phyloP scores from a whole-genome alignment of 2,113 vertebrate genomes.

The Argyrosomus japonicus region DNA sequence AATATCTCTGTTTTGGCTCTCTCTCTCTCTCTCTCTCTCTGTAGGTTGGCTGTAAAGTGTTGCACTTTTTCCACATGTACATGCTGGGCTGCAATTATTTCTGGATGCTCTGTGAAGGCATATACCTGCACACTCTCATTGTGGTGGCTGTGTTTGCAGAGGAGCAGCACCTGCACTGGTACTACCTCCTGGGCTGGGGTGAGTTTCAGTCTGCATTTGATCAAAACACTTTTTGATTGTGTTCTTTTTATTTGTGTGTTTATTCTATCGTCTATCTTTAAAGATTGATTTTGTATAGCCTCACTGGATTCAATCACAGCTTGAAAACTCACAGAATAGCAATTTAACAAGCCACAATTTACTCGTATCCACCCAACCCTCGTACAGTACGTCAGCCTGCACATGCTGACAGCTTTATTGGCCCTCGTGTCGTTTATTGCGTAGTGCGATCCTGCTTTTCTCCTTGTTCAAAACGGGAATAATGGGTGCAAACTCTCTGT shows the following conservation, averaged over 20 bases:
- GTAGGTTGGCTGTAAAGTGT: slow-evolving; percentile 93
- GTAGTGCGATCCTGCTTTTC: slow-evolving; percentile 30
- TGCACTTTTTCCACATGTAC: slow-evolving; percentile 97
- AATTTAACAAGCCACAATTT: slow-evolving; percentile 25
- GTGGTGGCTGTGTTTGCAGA: slow-evolving; percentile 95
- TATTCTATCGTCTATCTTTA: background rate
- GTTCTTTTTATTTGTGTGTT: background rate
- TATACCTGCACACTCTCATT: slow-evolving; percentile 96
- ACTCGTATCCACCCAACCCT: slow-evolving; percentile 1
- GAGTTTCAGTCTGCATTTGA: slow-evolving; percentile 71
- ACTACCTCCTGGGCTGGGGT: slow-evolving; percentile 99
- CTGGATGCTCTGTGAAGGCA: slow-evolving; percentile 99
- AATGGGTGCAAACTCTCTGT: slow-evolving; percentile 27
- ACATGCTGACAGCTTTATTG: slow-evolving; percentile 59
- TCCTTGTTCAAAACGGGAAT: slow-evolving; percentile 29
- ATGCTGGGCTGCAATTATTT: slow-evolving; percentile 98
- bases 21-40: background rate
- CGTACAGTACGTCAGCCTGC: slow-evolving; percentile 3
- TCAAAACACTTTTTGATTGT: background rate
- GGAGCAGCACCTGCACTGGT: slow-evolving; percentile 93
- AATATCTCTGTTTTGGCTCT: slow-evolving; percentile 11
- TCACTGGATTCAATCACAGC: background rate
- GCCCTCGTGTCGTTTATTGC: slow-evolving; percentile 18
- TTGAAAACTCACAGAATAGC: slow-evolving; percentile 33
- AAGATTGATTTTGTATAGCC: background rate